Evolutionary conservation across 30 jellyfish, hydroid and myxozoan genomes (phyloP), one percentile per base, ranked within the genome.

Genomic region (Rhopilema esculentum): DNA sequence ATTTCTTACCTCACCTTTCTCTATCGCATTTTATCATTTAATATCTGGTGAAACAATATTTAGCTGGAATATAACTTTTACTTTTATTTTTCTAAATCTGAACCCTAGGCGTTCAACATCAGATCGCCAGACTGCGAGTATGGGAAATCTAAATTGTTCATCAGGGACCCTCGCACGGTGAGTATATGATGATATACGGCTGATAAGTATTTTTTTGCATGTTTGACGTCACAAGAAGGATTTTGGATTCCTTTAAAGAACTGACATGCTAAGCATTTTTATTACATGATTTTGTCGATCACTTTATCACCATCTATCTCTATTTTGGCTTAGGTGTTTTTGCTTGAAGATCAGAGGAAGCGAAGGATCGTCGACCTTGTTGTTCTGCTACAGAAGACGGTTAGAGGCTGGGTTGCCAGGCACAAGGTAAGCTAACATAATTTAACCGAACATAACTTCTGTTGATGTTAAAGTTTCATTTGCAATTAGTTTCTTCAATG

Each of bases 131-230:
- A 95, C 22, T 80, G 94, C 62, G 99, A 79, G 66, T 89, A 57
- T 83, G 99, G 99, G 33, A 95, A 95, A 69, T 84, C 97, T 30
- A 95, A 95, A 75, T 85, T 95, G 64, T 95, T 95, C 88, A 79
- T 95, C 49, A 96, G 99, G 2, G 97, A 95, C 64, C 99, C 99
- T 27, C 72, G 96, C 30, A 95, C 99, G 51, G 99, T 95, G 84
- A 82, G 95, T 40, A 2, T n/a, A n/a, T n/a, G n/a, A n/a, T n/a
- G n/a, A n/a, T n/a, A n/a, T n/a, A n/a, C n/a, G n/a, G n/a, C n/a
- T n/a, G n/a, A n/a, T n/a, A n/a, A n/a, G n/a, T n/a, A n/a, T n/a
- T n/a, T n/a, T n/a, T n/a, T n/a, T n/a, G n/a, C n/a, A n/a, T n/a
- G n/a, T n/a, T n/a, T n/a, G n/a, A n/a, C n/a, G n/a, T n/a, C n/a